These are phyloP conservation scores for Harpagifer antarcticus DNA, from an alignment of 2,797 vertebrate genomes.

Conservation along the genomic window DNA sequence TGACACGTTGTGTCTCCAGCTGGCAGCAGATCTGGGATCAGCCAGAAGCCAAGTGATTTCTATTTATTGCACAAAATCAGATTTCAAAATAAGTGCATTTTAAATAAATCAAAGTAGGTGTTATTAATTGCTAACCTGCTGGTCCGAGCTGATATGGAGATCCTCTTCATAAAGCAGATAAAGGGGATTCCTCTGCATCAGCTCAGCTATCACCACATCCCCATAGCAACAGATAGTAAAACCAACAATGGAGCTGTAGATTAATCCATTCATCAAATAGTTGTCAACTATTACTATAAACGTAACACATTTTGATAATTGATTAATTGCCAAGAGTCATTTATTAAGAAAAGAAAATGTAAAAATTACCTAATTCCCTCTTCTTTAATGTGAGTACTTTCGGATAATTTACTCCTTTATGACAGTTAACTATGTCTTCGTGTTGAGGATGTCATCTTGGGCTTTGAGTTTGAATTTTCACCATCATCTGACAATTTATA, in stretches of 20 bases:
- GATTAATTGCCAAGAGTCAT: no score
- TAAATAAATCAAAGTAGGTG: background rate
- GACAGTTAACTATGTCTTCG: no score
- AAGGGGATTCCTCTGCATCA: constrained; percentile 73
- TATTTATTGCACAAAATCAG: background rate
- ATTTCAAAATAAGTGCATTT: background rate
- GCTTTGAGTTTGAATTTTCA: no score
- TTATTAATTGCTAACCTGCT: background rate
- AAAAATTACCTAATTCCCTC: no score
- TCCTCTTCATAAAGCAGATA: constrained; percentile 35
- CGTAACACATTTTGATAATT: no score
- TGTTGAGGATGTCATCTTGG: no score
- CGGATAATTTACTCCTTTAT: no score
- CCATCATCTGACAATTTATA: no score
- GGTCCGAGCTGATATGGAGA: constrained; percentile 35
- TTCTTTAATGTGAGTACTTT: no score
- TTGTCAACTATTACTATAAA: no score
- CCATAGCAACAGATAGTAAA: constrained; percentile 75
- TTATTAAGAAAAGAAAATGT: no score
- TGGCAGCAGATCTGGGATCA: constrained; percentile 13
- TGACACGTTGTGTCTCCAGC: constrained; percentile 22
- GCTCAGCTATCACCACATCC: constrained; percentile 45
- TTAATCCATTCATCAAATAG: no score
- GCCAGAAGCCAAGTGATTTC: background rate
- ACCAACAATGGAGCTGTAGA: constrained; percentile 6